These are phyloP conservation scores for Emydura subglobosa DNA, from an alignment of 2,113 vertebrate genomes.

Conservation along the genomic window DNA sequence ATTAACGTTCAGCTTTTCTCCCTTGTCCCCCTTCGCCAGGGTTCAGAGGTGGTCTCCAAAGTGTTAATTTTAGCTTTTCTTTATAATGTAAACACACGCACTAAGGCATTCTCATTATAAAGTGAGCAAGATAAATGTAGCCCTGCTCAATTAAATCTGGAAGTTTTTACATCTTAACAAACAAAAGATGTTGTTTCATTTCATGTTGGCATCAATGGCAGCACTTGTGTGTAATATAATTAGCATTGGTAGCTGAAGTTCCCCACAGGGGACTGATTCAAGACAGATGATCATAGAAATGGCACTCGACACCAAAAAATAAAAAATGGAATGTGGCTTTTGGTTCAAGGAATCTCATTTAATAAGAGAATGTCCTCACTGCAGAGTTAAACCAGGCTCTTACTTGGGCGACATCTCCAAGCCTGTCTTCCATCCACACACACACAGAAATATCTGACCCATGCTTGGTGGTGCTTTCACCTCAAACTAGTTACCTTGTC, in stretches of 20 bases:
- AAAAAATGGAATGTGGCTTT: conserved; percentile 16
- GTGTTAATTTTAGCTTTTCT: conserved; percentile 71
- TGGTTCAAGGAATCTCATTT: conserved; percentile 31
- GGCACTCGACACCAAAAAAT: conserved; percentile 8
- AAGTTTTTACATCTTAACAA: conserved; percentile 60
- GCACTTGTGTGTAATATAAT: conserved; percentile 58
- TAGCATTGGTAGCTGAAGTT: conserved; percentile 73
- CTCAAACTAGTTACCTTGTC: neutral
- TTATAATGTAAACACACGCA: conserved; percentile 40
- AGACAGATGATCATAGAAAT: conserved; percentile 78
- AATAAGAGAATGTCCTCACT: neutral
- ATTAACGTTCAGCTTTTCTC: conserved; percentile 62
- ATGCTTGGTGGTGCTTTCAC: neutral
- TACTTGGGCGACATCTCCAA: neutral
- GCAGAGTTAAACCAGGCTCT: neutral
- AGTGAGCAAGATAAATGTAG: conserved; percentile 41
- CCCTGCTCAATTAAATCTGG: conserved; percentile 53
- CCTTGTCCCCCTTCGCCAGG: conserved; percentile 15
- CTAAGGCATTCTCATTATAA: conserved; percentile 49
- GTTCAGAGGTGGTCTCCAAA: conserved; percentile 62
- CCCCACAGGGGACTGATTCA: conserved; percentile 70
- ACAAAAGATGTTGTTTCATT: conserved; percentile 63
- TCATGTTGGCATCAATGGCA: conserved; percentile 36
- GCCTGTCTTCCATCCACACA: neutral
- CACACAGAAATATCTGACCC: neutral